These are phyloP conservation scores for Heliconius aoede DNA, from an alignment of 2,888 invertebrate species.

Conservation along the genomic window DNA sequence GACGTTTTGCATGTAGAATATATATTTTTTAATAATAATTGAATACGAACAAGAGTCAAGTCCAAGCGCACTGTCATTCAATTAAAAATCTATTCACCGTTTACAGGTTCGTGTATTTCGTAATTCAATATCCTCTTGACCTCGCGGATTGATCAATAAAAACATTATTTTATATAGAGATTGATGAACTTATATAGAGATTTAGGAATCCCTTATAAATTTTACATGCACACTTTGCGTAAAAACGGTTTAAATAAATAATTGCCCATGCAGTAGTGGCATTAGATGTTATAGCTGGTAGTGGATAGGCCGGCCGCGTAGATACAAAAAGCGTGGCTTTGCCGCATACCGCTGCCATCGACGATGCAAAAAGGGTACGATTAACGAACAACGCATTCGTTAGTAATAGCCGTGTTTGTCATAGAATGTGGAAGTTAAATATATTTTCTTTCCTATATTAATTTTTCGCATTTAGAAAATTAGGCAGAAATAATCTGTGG, in stretches of 20 bases:
- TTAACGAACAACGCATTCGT: constrained; percentile 20
- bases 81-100: neutral
- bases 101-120: constrained; percentile 20
- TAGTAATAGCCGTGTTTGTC: neutral
- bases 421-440: neutral
- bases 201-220: constrained; percentile 30
- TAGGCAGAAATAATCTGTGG: too few species aligned
- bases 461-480: neutral
- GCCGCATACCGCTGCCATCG: constrained; percentile 40
- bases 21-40: neutral
- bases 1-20: neutral
- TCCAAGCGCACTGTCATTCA: neutral
- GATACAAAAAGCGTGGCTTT: constrained; percentile 35
- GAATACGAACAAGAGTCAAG: neutral
- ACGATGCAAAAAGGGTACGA: constrained; percentile 26
- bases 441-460: neutral
- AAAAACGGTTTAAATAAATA: constrained; percentile 46
- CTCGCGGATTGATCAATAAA: constrained; percentile 37
- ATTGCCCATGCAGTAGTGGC: constrained; percentile 47
- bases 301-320: constrained; percentile 25
- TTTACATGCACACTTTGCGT: constrained; percentile 27
- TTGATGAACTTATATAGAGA: constrained; percentile 20
- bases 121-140: constrained; percentile 10
- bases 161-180: too few species aligned
- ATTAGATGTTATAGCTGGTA: constrained; percentile 43